phyloP scores from a whole-genome alignment of 2,888 invertebrate genomes.

The Oligia fasciuncula region DNA sequence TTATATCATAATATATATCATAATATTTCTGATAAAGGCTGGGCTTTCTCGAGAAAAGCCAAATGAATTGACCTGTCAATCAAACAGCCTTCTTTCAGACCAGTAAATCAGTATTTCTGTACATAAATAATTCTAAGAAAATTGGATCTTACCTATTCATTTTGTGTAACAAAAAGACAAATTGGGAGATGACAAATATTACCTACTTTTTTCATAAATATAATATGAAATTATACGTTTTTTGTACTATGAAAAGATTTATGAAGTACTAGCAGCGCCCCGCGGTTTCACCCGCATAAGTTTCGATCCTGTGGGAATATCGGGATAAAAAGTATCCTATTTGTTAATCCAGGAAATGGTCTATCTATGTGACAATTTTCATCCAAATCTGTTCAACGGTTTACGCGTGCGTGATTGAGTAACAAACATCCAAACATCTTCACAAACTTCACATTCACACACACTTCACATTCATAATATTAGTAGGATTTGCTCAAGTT shows the following conservation, averaged over 20 bases:
- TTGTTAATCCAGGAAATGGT: too few relatives aligned
- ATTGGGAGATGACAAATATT: constrained; percentile 33
- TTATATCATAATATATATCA: constrained; percentile 50
- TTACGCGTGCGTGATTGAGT: too few relatives aligned
- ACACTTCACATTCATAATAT: too few relatives aligned
- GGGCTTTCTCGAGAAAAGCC: constrained; percentile 32
- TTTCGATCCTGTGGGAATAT: too few relatives aligned
- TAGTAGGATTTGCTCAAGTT: not conserved
- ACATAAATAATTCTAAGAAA: constrained; percentile 51
- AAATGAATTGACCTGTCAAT: constrained; percentile 67
- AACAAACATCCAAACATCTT: too few relatives aligned
- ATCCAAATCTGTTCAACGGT: too few relatives aligned
- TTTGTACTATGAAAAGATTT: not conserved
- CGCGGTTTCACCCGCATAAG: too few relatives aligned
- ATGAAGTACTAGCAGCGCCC: not conserved
- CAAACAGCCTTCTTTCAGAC: constrained; percentile 51
- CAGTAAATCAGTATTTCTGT: constrained; percentile 55
- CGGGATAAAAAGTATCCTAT: too few relatives aligned
- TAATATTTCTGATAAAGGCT: constrained; percentile 60
- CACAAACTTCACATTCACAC: too few relatives aligned
- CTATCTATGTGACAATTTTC: too few relatives aligned
- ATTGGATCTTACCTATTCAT: constrained; percentile 54
- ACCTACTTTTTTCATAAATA: not conserved
- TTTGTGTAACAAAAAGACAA: constrained; percentile 39
- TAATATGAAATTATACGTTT: not conserved